Base-by-base conservation (phyloP, 64 coral and sea anemone genomes). In the Montipora cactus region DNA sequence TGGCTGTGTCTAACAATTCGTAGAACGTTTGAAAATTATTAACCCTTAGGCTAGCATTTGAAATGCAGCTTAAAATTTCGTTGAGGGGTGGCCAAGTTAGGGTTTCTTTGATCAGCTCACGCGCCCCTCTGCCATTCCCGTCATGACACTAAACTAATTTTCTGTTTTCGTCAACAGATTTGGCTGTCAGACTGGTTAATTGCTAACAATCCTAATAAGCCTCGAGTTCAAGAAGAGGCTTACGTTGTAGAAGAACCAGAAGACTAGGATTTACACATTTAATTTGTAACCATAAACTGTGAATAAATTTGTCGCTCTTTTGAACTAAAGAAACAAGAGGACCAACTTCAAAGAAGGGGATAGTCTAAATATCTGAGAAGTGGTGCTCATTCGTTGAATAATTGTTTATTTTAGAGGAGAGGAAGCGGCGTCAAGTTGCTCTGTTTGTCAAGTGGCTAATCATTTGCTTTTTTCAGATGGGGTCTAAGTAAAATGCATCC, bases 141-240 rank as follows among this genome's bases (percentile, higher is more conserved):
- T 37, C 37, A 37, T 37, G 37, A 37, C 37, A 37, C 37, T 37
- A 37, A 37, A 37, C 37, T 37, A 37, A 37, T 37, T 37, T 37
- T 37, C 37, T 37, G 44, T 89, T 47, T 93, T 79, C n/a, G 11
- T 88, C 49, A 76, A 57, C 64, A 96, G 95, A 58, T 94, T 10
- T 96, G 92, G 91, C 51, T 96, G 3, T 92, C 95, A 55, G 95
- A 96, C 81, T 96, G 95, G 95, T 78, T 96, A 57, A 45, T 96
- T 37, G 88, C 61, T 4, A 96, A 96, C 21, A 96, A 96, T 59
- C 95, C 95, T 7, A 96, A 96, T 25, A 96, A 96, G 20, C 95
- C 95, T 9, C 73, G 76, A 73, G 79, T 96, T 2, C 66, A 80
- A 44, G 95, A 96, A 75, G 67, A 84, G 5, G 88, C 53, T 4